Base-by-base conservation (phyloP, 2,888 invertebrate species). In the Incurvaria masculella region DNA sequence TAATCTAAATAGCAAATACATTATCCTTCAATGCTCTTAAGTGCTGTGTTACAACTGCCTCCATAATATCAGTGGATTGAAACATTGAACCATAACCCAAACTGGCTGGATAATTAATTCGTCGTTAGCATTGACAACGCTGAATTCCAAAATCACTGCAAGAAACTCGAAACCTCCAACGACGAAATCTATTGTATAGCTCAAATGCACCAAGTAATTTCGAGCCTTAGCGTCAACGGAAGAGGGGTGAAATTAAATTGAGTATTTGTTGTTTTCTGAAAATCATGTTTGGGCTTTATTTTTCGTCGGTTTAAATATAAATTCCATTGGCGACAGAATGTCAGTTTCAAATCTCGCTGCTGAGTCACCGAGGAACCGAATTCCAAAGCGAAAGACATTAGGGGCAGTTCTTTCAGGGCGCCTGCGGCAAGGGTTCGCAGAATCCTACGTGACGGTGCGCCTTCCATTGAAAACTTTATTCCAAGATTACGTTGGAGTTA, bases 391-490 rank as follows among this genome's bases (percentile, higher is more conserved):
- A 42, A 42, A 42, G 42, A 42, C 42, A 42, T 42, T 42, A 42
- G 42, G 42, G 21, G 42, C 20, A 42, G 42, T 42, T 42, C 42
- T 42, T 42, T 42, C 42, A 42, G 21, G 21, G 21, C 20, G 8
- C 4, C 10, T 14, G 42, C 11, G 61, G 69, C 67, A 76, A 76
- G 74, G 76, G 76, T 75, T 74, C 65, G 68, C 68, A 67, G 66
- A 72, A 69, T 72, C 68, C 26, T 11, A 71, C 66, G 66, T 78
- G 78, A 78, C 68, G 72, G 69, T 66, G 67, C 78, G 71, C 62
- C 74, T 76, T 74, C 72, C 66, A 75, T 78, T 73, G 69, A 76
- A 70, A 76, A 76, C 71, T 78, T 76, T 75, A 76, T 73, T 76
- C 73, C 63, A 70, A 78, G 78, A 78, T 76, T 75, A 73, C 74